Evolutionary conservation across 2,113 vertebrate genomes (phyloP).

Genomic region (Rhynchomys soricoides): DNA sequence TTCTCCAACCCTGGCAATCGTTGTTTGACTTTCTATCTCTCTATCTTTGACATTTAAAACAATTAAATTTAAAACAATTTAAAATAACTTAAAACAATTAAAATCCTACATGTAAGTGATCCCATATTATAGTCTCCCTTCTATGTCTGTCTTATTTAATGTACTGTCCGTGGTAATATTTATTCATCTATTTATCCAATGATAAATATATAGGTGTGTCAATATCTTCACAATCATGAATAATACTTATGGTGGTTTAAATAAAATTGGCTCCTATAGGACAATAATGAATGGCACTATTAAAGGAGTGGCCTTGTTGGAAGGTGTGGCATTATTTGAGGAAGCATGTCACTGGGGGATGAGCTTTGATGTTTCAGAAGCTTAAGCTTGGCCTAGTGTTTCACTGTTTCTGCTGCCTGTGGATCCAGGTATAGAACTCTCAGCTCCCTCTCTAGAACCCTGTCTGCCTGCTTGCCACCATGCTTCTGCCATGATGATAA

Average conservation of each 20-base stretch:
- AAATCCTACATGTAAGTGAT: background rate
- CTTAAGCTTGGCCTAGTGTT: background rate
- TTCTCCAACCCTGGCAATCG: background rate
- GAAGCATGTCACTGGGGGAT: background rate
- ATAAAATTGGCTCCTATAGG: background rate
- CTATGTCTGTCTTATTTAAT: background rate
- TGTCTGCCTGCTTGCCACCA: background rate
- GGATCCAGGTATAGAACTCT: background rate
- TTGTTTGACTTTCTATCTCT: background rate
- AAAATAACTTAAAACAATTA: background rate
- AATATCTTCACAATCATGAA: background rate
- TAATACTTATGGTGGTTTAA: background rate
- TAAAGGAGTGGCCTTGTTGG: background rate
- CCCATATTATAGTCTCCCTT: background rate
- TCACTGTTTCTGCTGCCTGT: background rate
- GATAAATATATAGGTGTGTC: background rate
- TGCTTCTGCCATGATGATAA: background rate
- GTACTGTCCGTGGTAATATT: background rate
- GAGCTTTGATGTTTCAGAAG: background rate
- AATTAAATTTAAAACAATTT: too few relatives aligned
- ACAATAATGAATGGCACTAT: background rate
- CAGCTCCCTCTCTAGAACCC: background rate
- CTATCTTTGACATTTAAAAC: background rate
- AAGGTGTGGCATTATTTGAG: background rate
- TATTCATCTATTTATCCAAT: background rate